Percentiles rank a stretch among this genome's conserved stretches.
phyloP scores from a whole-genome alignment of 2,113 vertebrate genomes.

The Poeciliopsis prolifica region DNA sequence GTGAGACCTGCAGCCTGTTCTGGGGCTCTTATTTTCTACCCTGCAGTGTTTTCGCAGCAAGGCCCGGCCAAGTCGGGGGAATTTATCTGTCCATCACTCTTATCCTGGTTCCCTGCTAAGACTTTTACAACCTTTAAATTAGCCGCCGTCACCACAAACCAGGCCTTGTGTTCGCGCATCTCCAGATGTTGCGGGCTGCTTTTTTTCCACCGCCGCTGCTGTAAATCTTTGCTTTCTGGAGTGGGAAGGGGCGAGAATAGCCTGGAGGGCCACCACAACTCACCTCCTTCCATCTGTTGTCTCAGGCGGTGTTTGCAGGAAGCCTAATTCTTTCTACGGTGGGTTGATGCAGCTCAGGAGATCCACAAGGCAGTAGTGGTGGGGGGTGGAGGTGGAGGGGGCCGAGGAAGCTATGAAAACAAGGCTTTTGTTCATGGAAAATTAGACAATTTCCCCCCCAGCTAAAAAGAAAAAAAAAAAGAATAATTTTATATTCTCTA shows the following conservation, averaged over 20 bases:
- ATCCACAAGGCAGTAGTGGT: not conserved
- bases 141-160: slow-evolving; percentile 64
- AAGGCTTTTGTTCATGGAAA: not conserved
- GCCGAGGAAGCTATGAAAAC: not conserved
- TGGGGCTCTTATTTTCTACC: slow-evolving; percentile 48
- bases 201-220: slow-evolving; percentile 34
- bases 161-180: slow-evolving; percentile 39
- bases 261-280: slow-evolving; percentile 43
- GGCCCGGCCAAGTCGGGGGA: slow-evolving; percentile 38
- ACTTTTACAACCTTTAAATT: slow-evolving; percentile 78
- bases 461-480: not conserved
- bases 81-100: slow-evolving; percentile 72
- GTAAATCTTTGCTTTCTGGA: slow-evolving; percentile 64
- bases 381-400: not conserved
- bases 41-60: slow-evolving; percentile 45
- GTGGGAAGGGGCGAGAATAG: slow-evolving; percentile 40
- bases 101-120: slow-evolving; percentile 46
- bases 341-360: slow-evolving; percentile 21
- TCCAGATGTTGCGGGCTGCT: slow-evolving; percentile 72
- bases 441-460: too few relatives aligned
- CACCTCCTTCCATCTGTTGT: slow-evolving; percentile 68
- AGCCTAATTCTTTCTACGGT: slow-evolving; percentile 14
- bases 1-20: slow-evolving; percentile 43
- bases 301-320: slow-evolving; percentile 22
- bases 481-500: not conserved